Percentiles rank a stretch among this genome's conserved stretches.
Evolutionary conservation across 2,113 vertebrate species (phyloP).

Genomic region (Festucalex cinctus): DNA sequence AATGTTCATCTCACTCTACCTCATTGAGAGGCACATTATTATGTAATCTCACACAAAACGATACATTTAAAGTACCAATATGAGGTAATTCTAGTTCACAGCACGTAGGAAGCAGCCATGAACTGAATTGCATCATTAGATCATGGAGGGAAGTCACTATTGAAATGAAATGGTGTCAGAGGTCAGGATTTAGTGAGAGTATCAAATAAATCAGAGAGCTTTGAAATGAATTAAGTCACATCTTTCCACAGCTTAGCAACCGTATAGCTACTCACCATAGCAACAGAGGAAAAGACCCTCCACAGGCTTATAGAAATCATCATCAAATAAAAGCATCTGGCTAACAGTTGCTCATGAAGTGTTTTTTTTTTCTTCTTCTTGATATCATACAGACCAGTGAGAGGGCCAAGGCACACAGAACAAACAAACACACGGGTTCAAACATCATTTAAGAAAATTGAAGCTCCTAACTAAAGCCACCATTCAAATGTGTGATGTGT

Average conservation of each 20-base stretch:
- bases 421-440: constrained; percentile 7
- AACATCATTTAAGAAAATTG: background rate
- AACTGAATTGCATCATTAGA: background rate
- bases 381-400: constrained; percentile 19
- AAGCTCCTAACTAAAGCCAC: no score
- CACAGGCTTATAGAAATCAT: constrained; percentile 16
- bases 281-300: constrained; percentile 38
- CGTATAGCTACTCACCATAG: constrained; percentile 47
- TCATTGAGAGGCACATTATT: no score
- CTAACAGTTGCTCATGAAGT: constrained; percentile 25
- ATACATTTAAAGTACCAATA: no score
- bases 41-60: no score
- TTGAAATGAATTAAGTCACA: constrained; percentile 15
- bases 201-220: constrained; percentile 34
- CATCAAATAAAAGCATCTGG: constrained; percentile 21
- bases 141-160: background rate
- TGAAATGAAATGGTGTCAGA: constrained; percentile 18
- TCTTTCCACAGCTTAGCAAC: constrained; percentile 31
- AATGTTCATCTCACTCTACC: background rate
- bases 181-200: constrained; percentile 33
- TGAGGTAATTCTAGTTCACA: background rate
- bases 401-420: constrained; percentile 14
- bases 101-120: no score
- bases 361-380: constrained; percentile 24
- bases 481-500: background rate